These are phyloP conservation scores for Ophonus ardosiacus DNA, from an alignment of 2,888 invertebrate genomes.

Conservation along the genomic window DNA sequence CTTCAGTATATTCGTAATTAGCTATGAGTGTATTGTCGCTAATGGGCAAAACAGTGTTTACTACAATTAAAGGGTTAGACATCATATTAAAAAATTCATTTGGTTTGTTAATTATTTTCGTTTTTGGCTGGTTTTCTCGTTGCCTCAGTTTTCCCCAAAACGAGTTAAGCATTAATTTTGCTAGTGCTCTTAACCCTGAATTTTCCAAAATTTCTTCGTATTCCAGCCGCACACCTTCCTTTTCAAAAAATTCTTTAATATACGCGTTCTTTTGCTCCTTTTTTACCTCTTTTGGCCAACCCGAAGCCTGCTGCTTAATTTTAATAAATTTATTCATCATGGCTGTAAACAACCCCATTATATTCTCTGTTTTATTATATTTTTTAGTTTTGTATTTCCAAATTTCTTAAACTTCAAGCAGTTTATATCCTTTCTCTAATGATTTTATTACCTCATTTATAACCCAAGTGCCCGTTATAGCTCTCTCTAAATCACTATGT, in stretches of 20 bases:
- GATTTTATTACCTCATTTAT: slow-evolving; percentile 70
- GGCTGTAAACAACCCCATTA: neutral
- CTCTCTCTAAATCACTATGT: slow-evolving; percentile 67
- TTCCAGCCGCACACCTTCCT: neutral
- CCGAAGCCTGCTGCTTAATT: neutral
- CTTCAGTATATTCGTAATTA: slow-evolving; percentile 64
- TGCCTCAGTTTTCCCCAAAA: neutral
- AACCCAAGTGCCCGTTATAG: slow-evolving; percentile 71
- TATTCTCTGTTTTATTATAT: too few species aligned
- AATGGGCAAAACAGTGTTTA: slow-evolving; percentile 63
- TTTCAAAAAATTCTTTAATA: neutral
- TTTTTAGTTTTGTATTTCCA: slow-evolving; percentile 71
- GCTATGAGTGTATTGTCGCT: slow-evolving; percentile 64
- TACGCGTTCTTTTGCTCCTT: slow-evolving; percentile 48
- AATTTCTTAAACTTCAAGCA: slow-evolving; percentile 70
- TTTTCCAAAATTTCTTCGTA: neutral
- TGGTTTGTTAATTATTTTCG: slow-evolving; percentile 66
- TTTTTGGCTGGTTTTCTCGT: slow-evolving; percentile 49
- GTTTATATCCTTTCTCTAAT: slow-evolving; percentile 68
- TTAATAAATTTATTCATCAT: neutral
- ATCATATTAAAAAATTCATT: slow-evolving; percentile 63
- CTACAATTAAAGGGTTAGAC: slow-evolving; percentile 60
- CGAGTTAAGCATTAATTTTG: neutral
- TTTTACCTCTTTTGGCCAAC: slow-evolving; percentile 27
- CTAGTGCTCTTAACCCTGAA: neutral